Percentiles rank a stretch among this genome's conserved stretches.
Evolutionary conservation across 2,113 vertebrate species (phyloP).

Genomic region (Pangasianodon hypophthalmus): DNA sequence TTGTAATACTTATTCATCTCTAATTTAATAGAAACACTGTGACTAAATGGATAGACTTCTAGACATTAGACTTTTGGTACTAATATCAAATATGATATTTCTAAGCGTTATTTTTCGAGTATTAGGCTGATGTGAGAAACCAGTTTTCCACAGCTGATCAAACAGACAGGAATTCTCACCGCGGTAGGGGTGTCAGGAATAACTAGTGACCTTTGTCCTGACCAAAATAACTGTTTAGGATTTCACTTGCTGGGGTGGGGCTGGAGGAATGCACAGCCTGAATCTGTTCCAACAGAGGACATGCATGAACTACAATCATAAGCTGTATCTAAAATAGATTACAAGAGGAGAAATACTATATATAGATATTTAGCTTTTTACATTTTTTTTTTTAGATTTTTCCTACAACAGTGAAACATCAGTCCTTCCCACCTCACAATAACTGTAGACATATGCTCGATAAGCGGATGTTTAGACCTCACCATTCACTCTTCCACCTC

Average conservation of each 20-base stretch:
- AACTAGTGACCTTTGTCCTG: constrained; percentile 20
- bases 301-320: not conserved
- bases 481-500: constrained; percentile 12
- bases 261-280: constrained; percentile 17
- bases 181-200: constrained; percentile 14
- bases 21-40: not conserved
- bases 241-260: constrained; percentile 21
- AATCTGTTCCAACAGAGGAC: not conserved
- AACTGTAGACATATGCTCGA: not conserved
- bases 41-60: too few species aligned
- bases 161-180: constrained; percentile 24
- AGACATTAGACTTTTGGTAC: not conserved
- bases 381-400: not conserved
- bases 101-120: not conserved
- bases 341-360: not conserved
- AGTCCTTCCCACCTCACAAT: not conserved
- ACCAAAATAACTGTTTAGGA: constrained; percentile 33
- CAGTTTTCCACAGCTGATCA: constrained; percentile 22
- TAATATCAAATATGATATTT: not conserved
- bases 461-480: not conserved
- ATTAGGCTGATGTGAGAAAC: not conserved
- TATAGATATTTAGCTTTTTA: not conserved
- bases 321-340: not conserved
- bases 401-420: not conserved
- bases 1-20: not conserved